Base-by-base conservation (phyloP, 1,140 invertebrate genomes). In the Ganaspis sp. region DNA sequence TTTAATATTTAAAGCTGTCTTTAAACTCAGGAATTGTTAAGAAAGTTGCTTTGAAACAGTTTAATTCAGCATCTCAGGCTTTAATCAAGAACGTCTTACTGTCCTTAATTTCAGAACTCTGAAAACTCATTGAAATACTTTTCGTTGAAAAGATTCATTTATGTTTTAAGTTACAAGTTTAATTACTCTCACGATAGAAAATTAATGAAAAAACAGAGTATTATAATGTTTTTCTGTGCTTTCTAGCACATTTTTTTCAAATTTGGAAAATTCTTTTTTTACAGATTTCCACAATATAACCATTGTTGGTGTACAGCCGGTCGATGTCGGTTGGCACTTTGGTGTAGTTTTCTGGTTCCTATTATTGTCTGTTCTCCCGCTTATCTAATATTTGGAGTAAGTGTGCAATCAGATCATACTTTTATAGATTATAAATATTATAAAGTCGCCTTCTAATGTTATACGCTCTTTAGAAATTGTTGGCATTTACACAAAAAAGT, bases 331-430 rank as follows among this genome's bases (percentile, higher is more conserved):
- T 86, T 95, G 17, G 95, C 96, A 1, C 95, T 98, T 26, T 88
- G 94, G 9, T 91, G 93, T 70, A 95, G 95, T 58, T 96, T 95
- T 81, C 84, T 96, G 34, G 91, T 95, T 0, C 94, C 96, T 0
- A 92, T 95, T 0, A 88, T 98, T 11, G 93, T 97, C 23, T 97
- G 96, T 85, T 93, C 95, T 70, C 96, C 96, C 5, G 95, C 95
- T 64, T 96, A 94, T 87, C 91, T 96, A 80, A 93, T 94, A 58
- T 94, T 94, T 78, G 92, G 82, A 58, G 87, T 88, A 92, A 79
- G 93, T 95, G 77, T n/a, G 34, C 72, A n/a, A n/a, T n/a, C n/a
- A n/a, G 19, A n/a, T 49, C 19, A 17, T n/a, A n/a, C n/a, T n/a
- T n/a, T n/a, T n/a, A n/a, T n/a, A n/a, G n/a, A n/a, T n/a, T n/a